These are phyloP conservation scores for Gnathonemus longibarbis DNA, from an alignment of 2,113 vertebrate genomes.

Conservation along the genomic window DNA sequence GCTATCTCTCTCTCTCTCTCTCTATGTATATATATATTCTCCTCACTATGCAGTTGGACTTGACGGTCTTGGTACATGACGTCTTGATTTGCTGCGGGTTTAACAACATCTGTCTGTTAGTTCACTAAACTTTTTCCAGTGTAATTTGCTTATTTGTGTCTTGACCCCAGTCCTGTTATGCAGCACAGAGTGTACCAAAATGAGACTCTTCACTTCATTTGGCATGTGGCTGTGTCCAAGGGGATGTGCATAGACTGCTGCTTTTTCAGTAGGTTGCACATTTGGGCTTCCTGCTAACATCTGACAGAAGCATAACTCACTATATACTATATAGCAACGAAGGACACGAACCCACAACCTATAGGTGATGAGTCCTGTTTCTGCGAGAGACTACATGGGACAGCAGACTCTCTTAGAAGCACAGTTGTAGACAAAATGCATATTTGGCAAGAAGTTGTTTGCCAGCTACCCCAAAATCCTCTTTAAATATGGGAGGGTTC, in stretches of 20 bases:
- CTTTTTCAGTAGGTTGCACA: not conserved
- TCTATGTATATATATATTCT: not conserved
- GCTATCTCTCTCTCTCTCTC: not conserved
- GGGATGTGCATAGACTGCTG: not conserved
- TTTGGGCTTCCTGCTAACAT: not conserved
- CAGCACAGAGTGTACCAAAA: not conserved
- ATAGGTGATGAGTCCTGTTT: not conserved
- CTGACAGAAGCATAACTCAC: not conserved
- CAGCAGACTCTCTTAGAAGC: not conserved
- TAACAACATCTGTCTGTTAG: not conserved
- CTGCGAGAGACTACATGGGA: not conserved
- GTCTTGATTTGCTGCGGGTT: not conserved
- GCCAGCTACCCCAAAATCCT: not conserved
- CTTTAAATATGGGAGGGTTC: not conserved
- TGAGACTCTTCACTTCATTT: not conserved
- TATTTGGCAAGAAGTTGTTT: not conserved
- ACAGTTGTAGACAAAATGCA: not conserved
- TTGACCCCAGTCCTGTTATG: not conserved
- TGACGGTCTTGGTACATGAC: not conserved
- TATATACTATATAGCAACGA: not conserved
- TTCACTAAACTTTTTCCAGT: not conserved
- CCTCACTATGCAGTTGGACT: not conserved
- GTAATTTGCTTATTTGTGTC: not conserved
- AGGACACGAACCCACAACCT: not conserved
- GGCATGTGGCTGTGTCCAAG: not conserved